Evolutionary conservation across 2,888 invertebrate genomes (phyloP).

Genomic region (Bellardia bayeri): DNA sequence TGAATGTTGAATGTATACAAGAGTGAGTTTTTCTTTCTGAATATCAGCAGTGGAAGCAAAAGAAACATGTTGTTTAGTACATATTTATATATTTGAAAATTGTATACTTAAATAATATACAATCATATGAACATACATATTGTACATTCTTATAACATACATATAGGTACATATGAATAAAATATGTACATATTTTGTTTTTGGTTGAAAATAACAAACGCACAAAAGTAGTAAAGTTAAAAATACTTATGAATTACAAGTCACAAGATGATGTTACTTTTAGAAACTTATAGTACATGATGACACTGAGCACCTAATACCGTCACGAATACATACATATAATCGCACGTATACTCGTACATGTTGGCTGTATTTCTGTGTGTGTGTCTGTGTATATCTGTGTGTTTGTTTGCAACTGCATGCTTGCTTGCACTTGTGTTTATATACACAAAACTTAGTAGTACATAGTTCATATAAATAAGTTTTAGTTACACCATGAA

Average conservation of each 20-base stretch:
- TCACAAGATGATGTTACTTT: conserved; percentile 62
- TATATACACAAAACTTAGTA: not conserved
- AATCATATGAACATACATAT: conserved; percentile 8
- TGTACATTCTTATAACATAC: not conserved
- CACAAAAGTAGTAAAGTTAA: conserved; percentile 40
- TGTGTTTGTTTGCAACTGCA: conserved; percentile 51
- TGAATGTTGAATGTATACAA: not conserved
- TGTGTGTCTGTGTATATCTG: not conserved
- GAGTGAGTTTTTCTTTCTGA: not conserved
- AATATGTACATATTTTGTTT: conserved; percentile 57
- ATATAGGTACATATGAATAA: not conserved
- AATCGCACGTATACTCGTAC: conserved; percentile 9
- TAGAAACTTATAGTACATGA: conserved; percentile 67
- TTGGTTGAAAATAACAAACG: conserved; percentile 53
- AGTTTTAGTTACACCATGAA: conserved; percentile 60
- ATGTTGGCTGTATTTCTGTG: not conserved
- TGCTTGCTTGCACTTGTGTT: conserved; percentile 49
- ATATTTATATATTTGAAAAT: conserved; percentile 9
- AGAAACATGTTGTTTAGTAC: conserved; percentile 11
- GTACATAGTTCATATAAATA: conserved; percentile 3
- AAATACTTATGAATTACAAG: conserved; percentile 46
- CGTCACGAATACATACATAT: conserved; percentile 44
- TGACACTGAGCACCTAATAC: conserved; percentile 64
- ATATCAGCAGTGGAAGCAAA: conserved; percentile 15
- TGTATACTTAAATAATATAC: not conserved